These are phyloP conservation scores for Acrocephalus kingi DNA, from an alignment of 2,113 vertebrate genomes.

Conservation along the genomic window DNA sequence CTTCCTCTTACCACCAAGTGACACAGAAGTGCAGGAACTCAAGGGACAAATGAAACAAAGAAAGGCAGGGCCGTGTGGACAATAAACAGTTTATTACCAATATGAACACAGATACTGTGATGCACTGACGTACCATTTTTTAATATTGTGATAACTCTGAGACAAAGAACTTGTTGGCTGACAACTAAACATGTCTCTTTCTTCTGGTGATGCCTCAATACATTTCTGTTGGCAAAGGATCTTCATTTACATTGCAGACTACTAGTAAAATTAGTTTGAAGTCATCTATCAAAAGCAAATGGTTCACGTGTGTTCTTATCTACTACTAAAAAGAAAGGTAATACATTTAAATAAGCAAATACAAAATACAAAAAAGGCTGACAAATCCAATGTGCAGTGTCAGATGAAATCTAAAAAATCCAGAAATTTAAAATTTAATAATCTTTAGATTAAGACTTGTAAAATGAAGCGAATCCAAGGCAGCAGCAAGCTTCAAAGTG, in stretches of 20 bases:
- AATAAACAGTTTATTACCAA: conserved; percentile 92
- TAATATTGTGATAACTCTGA: conserved; percentile 75
- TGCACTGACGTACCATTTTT: conserved; percentile 77
- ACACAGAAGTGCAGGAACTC: background rate
- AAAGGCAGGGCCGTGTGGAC: conserved; percentile 69
- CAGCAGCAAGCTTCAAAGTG: conserved; percentile 88
- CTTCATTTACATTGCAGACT: conserved; percentile 71
- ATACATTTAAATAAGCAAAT: conserved; percentile 88
- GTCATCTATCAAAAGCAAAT: conserved; percentile 81
- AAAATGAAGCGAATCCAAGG: conserved; percentile 77
- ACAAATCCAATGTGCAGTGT: conserved; percentile 87
- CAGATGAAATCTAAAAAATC: conserved; percentile 88
- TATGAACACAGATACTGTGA: conserved; percentile 83
- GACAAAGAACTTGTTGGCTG: conserved; percentile 68
- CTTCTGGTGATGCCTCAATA: conserved; percentile 75
- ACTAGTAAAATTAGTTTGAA: conserved; percentile 74
- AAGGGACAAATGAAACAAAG: background rate
- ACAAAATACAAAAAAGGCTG: conserved; percentile 92
- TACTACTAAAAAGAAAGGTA: conserved; percentile 78
- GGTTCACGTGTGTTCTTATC: conserved; percentile 71
- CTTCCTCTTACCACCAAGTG: background rate
- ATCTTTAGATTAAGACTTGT: conserved; percentile 82
- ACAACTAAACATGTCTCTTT: conserved; percentile 73
- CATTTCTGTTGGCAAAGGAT: conserved; percentile 76
- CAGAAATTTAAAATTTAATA: conserved; percentile 82